Evolutionary conservation across 1,140 invertebrate species (phyloP).

Genomic region (Ladona fulva): DNA sequence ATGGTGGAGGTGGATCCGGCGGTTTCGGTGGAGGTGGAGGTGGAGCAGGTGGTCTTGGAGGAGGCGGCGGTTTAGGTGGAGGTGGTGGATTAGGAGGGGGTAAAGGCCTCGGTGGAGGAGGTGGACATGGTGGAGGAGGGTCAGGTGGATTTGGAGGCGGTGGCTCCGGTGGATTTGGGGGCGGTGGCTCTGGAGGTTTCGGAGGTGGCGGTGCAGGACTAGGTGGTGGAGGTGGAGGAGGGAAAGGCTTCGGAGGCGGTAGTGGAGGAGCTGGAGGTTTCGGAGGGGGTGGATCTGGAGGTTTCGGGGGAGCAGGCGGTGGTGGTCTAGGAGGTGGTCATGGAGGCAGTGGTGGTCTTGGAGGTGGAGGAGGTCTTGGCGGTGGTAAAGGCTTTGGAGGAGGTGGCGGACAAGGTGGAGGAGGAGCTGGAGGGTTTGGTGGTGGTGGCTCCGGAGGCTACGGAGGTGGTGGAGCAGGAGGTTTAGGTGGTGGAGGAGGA

Average conservation of each 20-base stretch:
- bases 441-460: background rate
- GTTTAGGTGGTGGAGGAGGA: background rate
- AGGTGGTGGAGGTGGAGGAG: background rate
- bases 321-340: background rate
- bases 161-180: background rate
- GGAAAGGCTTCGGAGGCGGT: background rate
- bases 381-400: background rate
- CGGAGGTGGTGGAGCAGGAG: background rate
- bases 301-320: background rate
- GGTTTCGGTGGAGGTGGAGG: background rate
- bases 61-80: background rate
- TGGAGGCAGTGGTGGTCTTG: background rate
- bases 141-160: background rate
- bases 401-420: background rate
- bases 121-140: background rate
- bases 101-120: background rate
- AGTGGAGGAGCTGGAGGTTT: background rate
- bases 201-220: background rate
- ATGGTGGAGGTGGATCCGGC: background rate
- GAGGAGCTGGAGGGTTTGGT: background rate
- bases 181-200: background rate
- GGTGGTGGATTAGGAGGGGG: background rate
- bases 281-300: background rate
- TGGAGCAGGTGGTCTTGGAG: background rate
- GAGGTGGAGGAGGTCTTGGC: background rate